These are phyloP conservation scores for Heliocidaris erythrogramma DNA, from an alignment of 35 echinoderm and acorn worm species.

Conservation along the genomic window DNA sequence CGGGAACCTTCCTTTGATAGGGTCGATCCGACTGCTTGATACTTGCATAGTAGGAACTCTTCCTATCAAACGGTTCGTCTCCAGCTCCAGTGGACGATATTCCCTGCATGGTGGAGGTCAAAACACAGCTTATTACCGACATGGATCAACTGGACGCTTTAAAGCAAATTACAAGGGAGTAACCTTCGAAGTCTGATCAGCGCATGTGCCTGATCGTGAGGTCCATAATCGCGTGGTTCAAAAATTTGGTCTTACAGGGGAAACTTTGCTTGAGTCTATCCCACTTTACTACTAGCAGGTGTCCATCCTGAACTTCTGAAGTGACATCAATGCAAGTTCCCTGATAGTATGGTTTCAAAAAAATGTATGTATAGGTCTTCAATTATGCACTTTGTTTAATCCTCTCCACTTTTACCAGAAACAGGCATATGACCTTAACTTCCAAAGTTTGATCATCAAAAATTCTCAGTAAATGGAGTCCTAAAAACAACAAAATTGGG, in stretches of 20 bases:
- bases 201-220: not conserved
- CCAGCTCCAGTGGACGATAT: not conserved
- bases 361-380: too few species aligned
- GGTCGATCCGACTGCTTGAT: not conserved
- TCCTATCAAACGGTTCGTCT: not conserved
- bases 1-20: not conserved
- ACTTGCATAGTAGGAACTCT: not conserved
- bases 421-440: not conserved
- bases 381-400: not conserved
- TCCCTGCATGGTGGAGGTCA: not conserved
- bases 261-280: not conserved
- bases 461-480: not conserved
- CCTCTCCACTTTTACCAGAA: not conserved
- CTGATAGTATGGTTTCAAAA: too few species aligned
- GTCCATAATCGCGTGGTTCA: not conserved
- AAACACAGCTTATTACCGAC: constrained; percentile 7
- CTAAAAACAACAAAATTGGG: not conserved
- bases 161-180: not conserved
- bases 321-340: not conserved
- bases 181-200: not conserved
- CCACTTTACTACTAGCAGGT: not conserved
- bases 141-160: not conserved
- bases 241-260: not conserved
- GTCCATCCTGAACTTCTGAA: not conserved
- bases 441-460: not conserved